Base-by-base conservation (phyloP, 2,797 vertebrate species). In the Hoplostethus atlanticus region DNA sequence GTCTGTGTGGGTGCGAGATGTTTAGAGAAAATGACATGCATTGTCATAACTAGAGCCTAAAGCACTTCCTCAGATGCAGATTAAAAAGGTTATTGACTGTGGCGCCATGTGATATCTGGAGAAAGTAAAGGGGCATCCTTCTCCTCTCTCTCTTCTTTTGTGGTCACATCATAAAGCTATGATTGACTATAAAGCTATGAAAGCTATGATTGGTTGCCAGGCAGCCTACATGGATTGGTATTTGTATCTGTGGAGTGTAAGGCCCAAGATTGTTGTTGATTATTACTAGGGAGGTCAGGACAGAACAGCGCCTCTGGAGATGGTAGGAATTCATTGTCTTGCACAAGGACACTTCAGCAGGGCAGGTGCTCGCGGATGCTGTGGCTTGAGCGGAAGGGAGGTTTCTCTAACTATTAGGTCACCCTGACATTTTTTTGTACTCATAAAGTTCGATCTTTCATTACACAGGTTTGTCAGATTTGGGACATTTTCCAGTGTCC, bases 61-160 rank as follows among this genome's bases (percentile, higher is more conserved):
- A 87, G 57, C 76, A 66, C 54, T 46, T 74, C 74, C 75, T 79
- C 83, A 83, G 64, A 90, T 86, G 63, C 79, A 76, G 52, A 70
- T 21, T 63, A 47, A 81, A 83, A 82, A 86, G 65, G 72, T 79
- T 81, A 79, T 76, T 81, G 77, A 66, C 70, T 79, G 51, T 65
- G 64, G 70, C 1, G 8, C 36, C 1, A 0, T 6, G 5, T 58
- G 38, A 61, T 64, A 68, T 86, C 25, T 74, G 56, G 58, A 73
- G 66, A 84, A 76, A 73, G 56, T 6, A 2, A 71, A 30, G 50
- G 70, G 77, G 28, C 28, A 28, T 28, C 28, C 28, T 28, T 28
- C 28, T 28, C 28, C 28, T 28, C 3, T 28, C 28, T 28, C 28
- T 21, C 21, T 21, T 21, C 21, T 81, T 82, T 77, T 90, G 83